Conservation (phyloP, 2,113 vertebrate species). For the Larimichthys crocea region DNA sequence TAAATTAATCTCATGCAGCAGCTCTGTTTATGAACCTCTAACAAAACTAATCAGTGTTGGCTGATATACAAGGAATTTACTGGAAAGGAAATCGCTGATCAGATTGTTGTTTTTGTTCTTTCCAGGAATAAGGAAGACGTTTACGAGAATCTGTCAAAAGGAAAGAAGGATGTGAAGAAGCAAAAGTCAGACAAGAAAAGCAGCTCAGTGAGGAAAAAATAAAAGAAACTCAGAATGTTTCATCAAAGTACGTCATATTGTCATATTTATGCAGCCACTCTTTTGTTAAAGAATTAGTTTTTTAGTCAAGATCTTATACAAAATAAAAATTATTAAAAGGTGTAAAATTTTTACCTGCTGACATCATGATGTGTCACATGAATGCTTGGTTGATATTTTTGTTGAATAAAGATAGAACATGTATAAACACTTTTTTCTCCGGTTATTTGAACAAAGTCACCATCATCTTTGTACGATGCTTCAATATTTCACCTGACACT, state of each 20-base stretch:
- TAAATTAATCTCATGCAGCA: conserved; percentile 9
- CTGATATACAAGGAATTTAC: background rate
- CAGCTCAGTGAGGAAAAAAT: conserved; percentile 90
- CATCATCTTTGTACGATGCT: background rate
- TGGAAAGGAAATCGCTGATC: conserved; percentile 11
- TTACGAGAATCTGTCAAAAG: conserved; percentile 90
- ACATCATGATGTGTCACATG: conserved; percentile 11
- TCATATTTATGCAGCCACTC: conserved; percentile 67
- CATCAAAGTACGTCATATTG: conserved; percentile 40
- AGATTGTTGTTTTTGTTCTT: conserved; percentile 17
- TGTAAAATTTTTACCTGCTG: conserved; percentile 21
- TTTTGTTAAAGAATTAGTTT: conserved; percentile 39
- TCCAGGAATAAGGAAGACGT: conserved; percentile 90
- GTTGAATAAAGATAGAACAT: conserved; percentile 54
- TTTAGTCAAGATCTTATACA: background rate
- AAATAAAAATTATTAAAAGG: conserved; percentile 11
- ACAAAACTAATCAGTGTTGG: background rate
- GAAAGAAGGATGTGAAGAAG: conserved; percentile 90
- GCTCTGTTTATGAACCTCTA: conserved; percentile 16
- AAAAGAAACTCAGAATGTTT: conserved; percentile 53
- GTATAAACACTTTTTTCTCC: conserved; percentile 7
- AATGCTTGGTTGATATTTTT: conserved; percentile 37
- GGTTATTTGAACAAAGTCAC: conserved; percentile 15
- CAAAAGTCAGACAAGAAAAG: conserved; percentile 88
- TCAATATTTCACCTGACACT: background rate